Conservation (phyloP, 1,140 invertebrate species). For the Polypedilum vanderplanki region DNA sequence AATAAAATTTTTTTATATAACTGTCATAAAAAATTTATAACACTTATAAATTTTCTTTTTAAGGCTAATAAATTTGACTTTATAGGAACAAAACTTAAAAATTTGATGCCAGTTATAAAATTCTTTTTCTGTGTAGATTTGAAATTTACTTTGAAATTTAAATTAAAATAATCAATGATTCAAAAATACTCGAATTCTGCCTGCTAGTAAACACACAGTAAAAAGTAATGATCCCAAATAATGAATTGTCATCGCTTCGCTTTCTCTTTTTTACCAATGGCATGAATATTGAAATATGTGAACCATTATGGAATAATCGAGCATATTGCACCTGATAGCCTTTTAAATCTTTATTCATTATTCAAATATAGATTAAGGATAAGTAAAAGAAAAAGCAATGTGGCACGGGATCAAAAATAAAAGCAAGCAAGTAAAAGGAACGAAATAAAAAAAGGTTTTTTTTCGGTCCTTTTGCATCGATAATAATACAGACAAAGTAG, state of each 20-base stretch:
- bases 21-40: no score
- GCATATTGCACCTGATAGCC: conserved; percentile 10
- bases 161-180: no score
- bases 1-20: no score
- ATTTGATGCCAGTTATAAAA: no score
- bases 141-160: no score
- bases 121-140: no score
- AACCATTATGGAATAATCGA: not conserved
- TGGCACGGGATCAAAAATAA: not conserved
- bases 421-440: not conserved
- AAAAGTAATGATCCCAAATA: not conserved
- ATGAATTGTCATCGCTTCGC: not conserved
- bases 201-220: not conserved
- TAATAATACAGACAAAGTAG: no score
- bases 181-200: no score
- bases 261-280: not conserved
- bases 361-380: not conserved
- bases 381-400: not conserved
- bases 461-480: no score
- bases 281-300: not conserved
- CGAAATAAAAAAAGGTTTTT: not conserved
- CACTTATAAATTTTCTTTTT: no score
- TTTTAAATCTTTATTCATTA: conserved; percentile 6
- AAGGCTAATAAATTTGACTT: no score
- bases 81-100: no score